These are phyloP conservation scores for Pristionchus pacificus DNA, from an alignment of 1,140 invertebrate species.

Conservation along the genomic window DNA sequence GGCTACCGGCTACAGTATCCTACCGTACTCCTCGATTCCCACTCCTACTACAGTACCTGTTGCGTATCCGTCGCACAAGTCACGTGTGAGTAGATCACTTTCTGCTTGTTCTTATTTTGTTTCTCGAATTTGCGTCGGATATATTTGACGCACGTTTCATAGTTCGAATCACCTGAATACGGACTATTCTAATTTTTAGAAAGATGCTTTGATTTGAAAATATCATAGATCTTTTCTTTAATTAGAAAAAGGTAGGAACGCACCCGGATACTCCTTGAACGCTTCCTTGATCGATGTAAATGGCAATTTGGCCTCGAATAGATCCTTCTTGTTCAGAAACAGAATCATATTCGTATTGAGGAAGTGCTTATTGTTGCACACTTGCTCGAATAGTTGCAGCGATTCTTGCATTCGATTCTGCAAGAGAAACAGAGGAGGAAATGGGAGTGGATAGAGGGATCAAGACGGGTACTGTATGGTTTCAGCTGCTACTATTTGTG, in stretches of 20 bases:
- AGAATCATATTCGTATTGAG: constrained; percentile 57
- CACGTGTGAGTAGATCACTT: constrained; percentile 21
- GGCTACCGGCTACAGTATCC: too few relatives aligned
- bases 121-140: constrained; percentile 24
- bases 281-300: not conserved
- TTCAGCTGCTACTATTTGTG: too few relatives aligned
- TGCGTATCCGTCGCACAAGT: constrained; percentile 23
- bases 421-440: not conserved
- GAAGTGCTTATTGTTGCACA: constrained; percentile 66
- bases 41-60: too few relatives aligned
- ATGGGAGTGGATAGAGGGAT: not conserved
- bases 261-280: constrained; percentile 6
- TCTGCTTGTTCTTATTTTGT: constrained; percentile 17
- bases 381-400: constrained; percentile 67
- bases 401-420: constrained; percentile 63
- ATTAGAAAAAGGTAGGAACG: not conserved
- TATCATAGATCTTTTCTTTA: not conserved
- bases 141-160: constrained; percentile 18
- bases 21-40: too few relatives aligned
- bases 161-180: constrained; percentile 11
- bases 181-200: constrained; percentile 10
- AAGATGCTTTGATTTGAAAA: constrained; percentile 2
- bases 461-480: too few relatives aligned
- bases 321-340: constrained; percentile 27
- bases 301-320: constrained; percentile 35